Conservation (phyloP, 2,888 invertebrate genomes). For the Melanargia galathea region DNA sequence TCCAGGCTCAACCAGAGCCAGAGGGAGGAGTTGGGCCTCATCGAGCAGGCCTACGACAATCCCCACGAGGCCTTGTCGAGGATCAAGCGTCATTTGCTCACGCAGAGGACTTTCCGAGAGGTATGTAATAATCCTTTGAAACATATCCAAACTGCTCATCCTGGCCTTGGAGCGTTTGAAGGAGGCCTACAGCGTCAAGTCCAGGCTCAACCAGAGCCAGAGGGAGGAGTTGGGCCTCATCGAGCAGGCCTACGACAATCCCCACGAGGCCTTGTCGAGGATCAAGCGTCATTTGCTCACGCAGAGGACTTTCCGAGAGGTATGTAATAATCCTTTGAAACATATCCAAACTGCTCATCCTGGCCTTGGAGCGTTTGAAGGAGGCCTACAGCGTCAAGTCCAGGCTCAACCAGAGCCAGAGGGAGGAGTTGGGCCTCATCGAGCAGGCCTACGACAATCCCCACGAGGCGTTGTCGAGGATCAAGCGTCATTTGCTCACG, state of each 20-base stretch:
- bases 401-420: conserved; percentile 97
- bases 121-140: conserved; percentile 66
- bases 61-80: conserved; percentile 99
- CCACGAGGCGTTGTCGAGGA: conserved; percentile 98
- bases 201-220: conserved; percentile 98
- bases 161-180: conserved; percentile 97
- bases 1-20: conserved; percentile 99
- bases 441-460: conserved; percentile 99
- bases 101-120: conserved; percentile 99
- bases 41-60: conserved; percentile 99
- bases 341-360: conserved; percentile 92
- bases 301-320: conserved; percentile 99
- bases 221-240: conserved; percentile 99
- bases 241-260: conserved; percentile 99
- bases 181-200: conserved; percentile 99
- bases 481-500: conserved; percentile 98
- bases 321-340: conserved; percentile 52
- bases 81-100: conserved; percentile 99
- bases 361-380: conserved; percentile 97
- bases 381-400: conserved; percentile 99
- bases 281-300: conserved; percentile 99
- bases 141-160: conserved; percentile 92
- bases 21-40: conserved; percentile 98
- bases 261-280: conserved; percentile 98
- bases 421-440: conserved; percentile 98